Percentiles rank a stretch among this genome's conserved stretches.
These are phyloP conservation scores for Andrena chrysosceles DNA, from an alignment of 2,888 invertebrate species.

Conservation along the genomic window DNA sequence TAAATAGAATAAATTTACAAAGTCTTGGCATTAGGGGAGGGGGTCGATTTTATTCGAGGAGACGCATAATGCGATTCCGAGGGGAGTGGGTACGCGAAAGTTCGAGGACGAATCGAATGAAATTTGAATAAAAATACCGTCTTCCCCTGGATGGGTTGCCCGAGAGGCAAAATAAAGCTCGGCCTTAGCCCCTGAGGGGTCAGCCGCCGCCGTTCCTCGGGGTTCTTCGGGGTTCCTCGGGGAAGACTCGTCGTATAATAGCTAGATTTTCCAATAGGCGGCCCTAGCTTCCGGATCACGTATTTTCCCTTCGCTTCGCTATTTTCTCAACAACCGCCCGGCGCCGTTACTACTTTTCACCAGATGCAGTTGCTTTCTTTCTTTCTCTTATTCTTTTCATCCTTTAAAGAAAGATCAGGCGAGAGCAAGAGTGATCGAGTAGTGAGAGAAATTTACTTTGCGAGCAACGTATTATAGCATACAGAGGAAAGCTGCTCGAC, in stretches of 20 bases:
- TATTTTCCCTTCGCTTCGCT: conserved; percentile 72
- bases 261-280: conserved; percentile 74
- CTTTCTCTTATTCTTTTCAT: no score
- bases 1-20: conserved; percentile 71
- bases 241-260: conserved; percentile 64
- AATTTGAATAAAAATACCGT: conserved; percentile 80
- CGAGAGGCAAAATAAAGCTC: conserved; percentile 74
- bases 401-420: no score
- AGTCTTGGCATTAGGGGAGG: conserved; percentile 62
- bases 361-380: neutral
- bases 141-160: conserved; percentile 63
- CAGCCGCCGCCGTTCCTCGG: conserved; percentile 32
- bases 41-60: conserved; percentile 61
- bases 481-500: neutral
- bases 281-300: conserved; percentile 75
- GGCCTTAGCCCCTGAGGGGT: conserved; percentile 53
- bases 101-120: conserved; percentile 72
- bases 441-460: conserved; percentile 2
- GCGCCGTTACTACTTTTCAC: conserved; percentile 5
- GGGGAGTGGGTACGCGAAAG: conserved; percentile 58
- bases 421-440: neutral
- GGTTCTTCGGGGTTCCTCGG: conserved; percentile 5
- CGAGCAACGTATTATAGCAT: neutral
- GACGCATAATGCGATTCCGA: conserved; percentile 69
- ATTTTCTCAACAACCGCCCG: conserved; percentile 53